Percentiles rank a stretch among this genome's conserved stretches.
Conservation (phyloP, 1,140 invertebrate species). For the Dreissena polymorpha region DNA sequence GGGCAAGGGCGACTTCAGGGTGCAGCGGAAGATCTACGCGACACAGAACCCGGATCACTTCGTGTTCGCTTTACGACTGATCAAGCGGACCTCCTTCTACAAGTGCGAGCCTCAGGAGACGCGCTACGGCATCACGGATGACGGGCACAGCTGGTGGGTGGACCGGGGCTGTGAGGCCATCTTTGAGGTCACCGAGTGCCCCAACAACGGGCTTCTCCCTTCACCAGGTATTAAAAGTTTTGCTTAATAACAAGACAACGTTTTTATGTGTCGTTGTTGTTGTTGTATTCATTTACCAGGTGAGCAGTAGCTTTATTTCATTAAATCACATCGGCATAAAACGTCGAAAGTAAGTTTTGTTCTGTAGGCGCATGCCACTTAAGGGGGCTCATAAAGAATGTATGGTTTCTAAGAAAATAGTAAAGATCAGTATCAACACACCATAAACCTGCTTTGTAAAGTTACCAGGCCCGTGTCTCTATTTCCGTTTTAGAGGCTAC, state of each 20-base stretch:
- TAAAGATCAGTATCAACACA: no score
- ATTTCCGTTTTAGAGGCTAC: no score
- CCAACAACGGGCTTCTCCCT: slow-evolving; percentile 25
- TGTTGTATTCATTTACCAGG: background rate
- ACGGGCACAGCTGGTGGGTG: slow-evolving; percentile 39
- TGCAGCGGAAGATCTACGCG: slow-evolving; percentile 16
- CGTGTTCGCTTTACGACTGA: background rate
- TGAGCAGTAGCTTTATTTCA: background rate
- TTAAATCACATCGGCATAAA: background rate
- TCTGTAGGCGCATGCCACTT: background rate
- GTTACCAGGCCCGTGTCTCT: no score
- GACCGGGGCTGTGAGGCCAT: slow-evolving; percentile 39
- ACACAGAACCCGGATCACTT: slow-evolving; percentile 21
- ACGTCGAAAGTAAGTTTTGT: background rate
- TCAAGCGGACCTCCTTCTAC: slow-evolving; percentile 33
- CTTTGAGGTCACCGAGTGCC: slow-evolving; percentile 36
- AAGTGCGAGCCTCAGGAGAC: slow-evolving; percentile 16
- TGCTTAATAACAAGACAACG: background rate
- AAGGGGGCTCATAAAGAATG: no score
- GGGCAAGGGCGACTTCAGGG: slow-evolving; percentile 23
- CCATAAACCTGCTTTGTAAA: no score
- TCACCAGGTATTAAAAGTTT: slow-evolving; percentile 4
- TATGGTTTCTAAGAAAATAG: no score
- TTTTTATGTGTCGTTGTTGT: background rate
- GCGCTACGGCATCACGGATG: slow-evolving; percentile 31